Evolutionary conservation across 2,797 vertebrate genomes (phyloP).

Genomic region (Antennarius maculatus): DNA sequence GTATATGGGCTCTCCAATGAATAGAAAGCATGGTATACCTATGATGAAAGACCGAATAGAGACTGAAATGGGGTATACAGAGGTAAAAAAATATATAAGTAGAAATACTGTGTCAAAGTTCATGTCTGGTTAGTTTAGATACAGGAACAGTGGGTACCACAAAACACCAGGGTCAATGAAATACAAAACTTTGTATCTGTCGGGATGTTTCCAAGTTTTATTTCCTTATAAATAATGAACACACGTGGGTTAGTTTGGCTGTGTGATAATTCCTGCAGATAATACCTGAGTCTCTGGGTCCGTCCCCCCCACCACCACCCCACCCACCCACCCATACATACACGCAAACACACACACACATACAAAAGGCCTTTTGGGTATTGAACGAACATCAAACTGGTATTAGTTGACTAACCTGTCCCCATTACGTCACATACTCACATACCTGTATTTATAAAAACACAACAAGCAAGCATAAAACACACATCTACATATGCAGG

Average conservation of each 20-base stretch:
- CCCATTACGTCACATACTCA: constrained; percentile 75
- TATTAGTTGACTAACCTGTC: constrained; percentile 78
- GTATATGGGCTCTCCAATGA: constrained; percentile 69
- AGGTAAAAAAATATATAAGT: constrained; percentile 50
- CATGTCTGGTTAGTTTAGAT: constrained; percentile 46
- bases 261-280: constrained; percentile 29
- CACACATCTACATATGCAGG: constrained; percentile 27
- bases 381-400: constrained; percentile 74
- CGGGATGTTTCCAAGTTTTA: constrained; percentile 3
- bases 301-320: too few relatives aligned
- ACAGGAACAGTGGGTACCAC: constrained; percentile 36
- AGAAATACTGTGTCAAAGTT: constrained; percentile 40
- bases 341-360: constrained; percentile 20
- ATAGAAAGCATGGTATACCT: constrained; percentile 70
- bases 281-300: constrained; percentile 24
- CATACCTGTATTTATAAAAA: constrained; percentile 71
- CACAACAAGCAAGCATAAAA: constrained; percentile 49
- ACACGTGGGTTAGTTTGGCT: constrained; percentile 27
- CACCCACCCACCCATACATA: background rate
- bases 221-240: constrained; percentile 12
- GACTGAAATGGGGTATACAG: constrained; percentile 45
- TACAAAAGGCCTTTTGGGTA: constrained; percentile 52
- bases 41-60: constrained; percentile 70
- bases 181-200: constrained; percentile 12
- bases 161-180: constrained; percentile 23